Evolutionary conservation across 2,888 invertebrate genomes (phyloP), one percentile per base, ranked within the genome.

Genomic region (Drosophila koepferae): DNA sequence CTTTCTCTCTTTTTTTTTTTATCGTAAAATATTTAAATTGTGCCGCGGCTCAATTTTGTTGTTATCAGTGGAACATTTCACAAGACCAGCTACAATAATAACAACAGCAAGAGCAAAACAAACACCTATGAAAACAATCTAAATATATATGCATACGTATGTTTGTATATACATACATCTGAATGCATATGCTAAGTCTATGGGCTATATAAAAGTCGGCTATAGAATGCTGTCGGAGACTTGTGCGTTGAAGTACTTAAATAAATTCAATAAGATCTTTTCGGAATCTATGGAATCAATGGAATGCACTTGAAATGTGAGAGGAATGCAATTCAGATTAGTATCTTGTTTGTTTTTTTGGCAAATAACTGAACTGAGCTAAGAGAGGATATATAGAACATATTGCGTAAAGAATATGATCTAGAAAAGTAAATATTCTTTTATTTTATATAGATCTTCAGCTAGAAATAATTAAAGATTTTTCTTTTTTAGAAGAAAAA

Each of bases 1-100:
- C 12, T 38, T 9, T 38, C 20, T 40, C 10, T 40, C n/a, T 40
- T 0, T 40, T n/a, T 6, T 8, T n/a, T 10, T 66, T 46, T 54
- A 88, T 88, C 86, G 78, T 70, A 72, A 75, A 86, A 82, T 80
- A 89, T 89, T 86, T 72, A 86, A 85, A 89, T 89, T 81, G 55
- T 64, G 69, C 69, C 63, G 58, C 65, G 51, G 63, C 61, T 59
- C 62, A 64, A 61, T 70, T 44, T 51, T 34, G 58, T 44, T 70
- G 78, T 63, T 86, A 89, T 84, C 85, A 84, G 84, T 70, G 79
- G 78, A 76, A 74, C 55, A 83, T 82, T 85, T 80, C 85, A 70
- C 64, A 80, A 77, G 64, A 64, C 43, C 76, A 65, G 63, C 72
- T 56, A 77, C 62, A 78, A 78, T 48, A 63, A 58, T 61, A 63